Conservation (phyloP, 1,140 invertebrate genomes). For the Anastrepha ludens region DNA sequence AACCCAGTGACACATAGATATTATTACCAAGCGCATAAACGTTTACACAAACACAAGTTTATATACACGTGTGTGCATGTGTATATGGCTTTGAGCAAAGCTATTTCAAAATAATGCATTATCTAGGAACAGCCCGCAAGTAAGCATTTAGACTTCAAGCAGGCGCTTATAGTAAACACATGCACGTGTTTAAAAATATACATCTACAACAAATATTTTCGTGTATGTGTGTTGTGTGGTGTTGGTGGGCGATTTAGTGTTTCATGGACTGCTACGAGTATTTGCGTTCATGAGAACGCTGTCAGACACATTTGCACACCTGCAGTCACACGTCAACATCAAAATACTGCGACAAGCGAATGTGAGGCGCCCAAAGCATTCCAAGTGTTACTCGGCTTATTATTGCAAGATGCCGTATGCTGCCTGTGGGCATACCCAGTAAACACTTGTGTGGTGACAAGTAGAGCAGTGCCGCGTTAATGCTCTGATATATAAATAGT, state of each 20-base stretch:
- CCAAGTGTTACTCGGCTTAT: not conserved
- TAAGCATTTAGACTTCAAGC: not conserved
- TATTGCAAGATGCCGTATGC: too few relatives aligned
- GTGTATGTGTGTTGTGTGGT: slow-evolving; percentile 4
- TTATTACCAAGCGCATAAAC: too few relatives aligned
- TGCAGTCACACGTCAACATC: not conserved
- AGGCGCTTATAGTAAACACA: not conserved
- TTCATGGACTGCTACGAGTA: not conserved
- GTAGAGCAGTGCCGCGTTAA: too few relatives aligned
- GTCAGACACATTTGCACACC: not conserved
- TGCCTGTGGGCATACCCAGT: too few relatives aligned
- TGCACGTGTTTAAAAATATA: too few relatives aligned
- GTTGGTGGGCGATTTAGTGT: not conserved
- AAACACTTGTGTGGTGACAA: too few relatives aligned
- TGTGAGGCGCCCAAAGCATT: not conserved
- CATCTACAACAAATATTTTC: not conserved
- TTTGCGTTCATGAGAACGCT: not conserved
- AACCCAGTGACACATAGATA: too few relatives aligned
- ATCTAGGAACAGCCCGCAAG: not conserved
- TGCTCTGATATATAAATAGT: too few relatives aligned
- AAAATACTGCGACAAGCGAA: not conserved
- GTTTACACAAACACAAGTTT: too few relatives aligned
- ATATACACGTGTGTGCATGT: not conserved
- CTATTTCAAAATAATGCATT: slow-evolving; percentile 25
- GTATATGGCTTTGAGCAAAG: not conserved